Evolutionary conservation across 2,113 vertebrate genomes (phyloP).

Genomic region (Prionailurus bengalensis): DNA sequence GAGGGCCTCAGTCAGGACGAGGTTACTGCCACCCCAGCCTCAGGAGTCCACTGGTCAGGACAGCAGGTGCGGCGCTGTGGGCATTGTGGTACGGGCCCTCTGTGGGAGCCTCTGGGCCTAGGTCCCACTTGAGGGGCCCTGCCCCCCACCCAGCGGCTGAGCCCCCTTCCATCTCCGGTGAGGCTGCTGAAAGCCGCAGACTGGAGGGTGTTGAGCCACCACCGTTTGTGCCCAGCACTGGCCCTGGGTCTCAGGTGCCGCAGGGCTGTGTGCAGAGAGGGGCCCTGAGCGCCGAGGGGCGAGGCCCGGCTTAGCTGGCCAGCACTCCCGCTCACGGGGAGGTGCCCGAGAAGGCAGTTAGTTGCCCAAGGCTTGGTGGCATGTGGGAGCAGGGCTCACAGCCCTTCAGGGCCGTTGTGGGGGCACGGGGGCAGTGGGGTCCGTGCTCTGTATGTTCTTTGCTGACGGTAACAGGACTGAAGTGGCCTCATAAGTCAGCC

Average conservation of each 20-base stretch:
- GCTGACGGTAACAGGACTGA: accelerated
- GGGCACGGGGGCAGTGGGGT: too few species aligned
- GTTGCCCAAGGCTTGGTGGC: neutral
- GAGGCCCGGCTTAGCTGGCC: neutral
- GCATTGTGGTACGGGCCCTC: neutral
- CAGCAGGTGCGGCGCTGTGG: neutral
- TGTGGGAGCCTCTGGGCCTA: neutral
- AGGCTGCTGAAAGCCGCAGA: neutral
- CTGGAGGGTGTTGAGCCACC: neutral
- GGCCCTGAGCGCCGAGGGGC: neutral
- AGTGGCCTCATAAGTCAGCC: neutral
- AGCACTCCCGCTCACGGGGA: neutral
- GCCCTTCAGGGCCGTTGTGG: neutral
- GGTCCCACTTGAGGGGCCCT: neutral
- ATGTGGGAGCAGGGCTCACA: neutral
- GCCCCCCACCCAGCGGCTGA: neutral
- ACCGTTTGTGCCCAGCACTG: neutral
- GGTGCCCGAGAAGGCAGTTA: neutral
- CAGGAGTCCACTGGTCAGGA: accelerated
- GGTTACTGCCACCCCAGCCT: neutral
- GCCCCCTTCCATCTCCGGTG: neutral
- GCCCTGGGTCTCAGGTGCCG: neutral
- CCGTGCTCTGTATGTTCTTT: neutral
- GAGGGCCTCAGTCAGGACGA: neutral
- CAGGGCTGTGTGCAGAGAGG: neutral